Percentiles rank a stretch among this genome's conserved stretches.
Evolutionary conservation across 2,888 invertebrate species (phyloP).

Genomic region (Spilosoma lubricipeda): DNA sequence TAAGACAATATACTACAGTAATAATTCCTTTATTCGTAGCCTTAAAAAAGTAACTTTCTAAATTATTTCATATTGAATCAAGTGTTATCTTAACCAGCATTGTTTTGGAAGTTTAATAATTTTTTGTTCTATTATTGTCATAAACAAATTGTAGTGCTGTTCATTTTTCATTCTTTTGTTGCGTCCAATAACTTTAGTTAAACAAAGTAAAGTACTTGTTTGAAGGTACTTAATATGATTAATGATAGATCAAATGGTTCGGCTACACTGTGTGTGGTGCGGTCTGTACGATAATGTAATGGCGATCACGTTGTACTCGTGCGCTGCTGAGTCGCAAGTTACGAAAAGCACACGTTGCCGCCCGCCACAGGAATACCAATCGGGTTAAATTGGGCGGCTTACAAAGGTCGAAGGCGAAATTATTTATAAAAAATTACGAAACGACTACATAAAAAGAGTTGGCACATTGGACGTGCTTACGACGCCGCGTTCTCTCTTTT

Average conservation of each 20-base stretch:
- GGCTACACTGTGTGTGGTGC: constrained; percentile 50
- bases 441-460: constrained; percentile 80
- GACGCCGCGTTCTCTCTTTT: constrained; percentile 82
- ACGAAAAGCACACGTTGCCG: constrained; percentile 78
- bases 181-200: not conserved
- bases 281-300: constrained; percentile 55
- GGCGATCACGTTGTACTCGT: constrained; percentile 69
- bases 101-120: not conserved
- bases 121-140: not conserved
- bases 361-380: constrained; percentile 83
- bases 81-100: not conserved
- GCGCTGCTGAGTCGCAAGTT: constrained; percentile 71
- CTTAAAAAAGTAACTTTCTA: not conserved
- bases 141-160: not conserved
- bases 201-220: not conserved
- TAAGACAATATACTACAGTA: not conserved
- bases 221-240: constrained; percentile 5
- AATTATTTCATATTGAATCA: not conserved
- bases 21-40: not conserved
- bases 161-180: not conserved
- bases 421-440: constrained; percentile 84
- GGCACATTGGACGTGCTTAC: constrained; percentile 83
- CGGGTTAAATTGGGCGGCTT: constrained; percentile 80
- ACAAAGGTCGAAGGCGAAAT: constrained; percentile 85
- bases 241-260: constrained; percentile 49